These are phyloP conservation scores for Dipodomys merriami DNA, from an alignment of 2,113 vertebrate species.

Conservation along the genomic window DNA sequence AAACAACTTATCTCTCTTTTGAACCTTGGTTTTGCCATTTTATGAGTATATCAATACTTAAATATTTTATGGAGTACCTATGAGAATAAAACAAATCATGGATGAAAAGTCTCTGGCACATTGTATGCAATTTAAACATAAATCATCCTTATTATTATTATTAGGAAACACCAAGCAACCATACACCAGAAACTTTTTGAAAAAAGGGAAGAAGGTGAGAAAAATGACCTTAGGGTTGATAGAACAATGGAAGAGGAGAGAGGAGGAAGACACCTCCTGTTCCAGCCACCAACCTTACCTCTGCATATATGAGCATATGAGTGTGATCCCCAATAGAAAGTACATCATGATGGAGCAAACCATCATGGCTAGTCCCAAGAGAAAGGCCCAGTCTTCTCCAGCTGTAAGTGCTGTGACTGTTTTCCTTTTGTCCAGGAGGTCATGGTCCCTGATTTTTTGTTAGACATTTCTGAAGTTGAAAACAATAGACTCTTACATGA, in stretches of 20 bases:
- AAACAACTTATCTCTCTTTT: neutral
- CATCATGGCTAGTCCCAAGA: conserved; percentile 95
- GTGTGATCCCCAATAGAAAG: conserved; percentile 95
- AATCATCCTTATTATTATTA: neutral
- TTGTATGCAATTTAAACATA: neutral
- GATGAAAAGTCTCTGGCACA: neutral
- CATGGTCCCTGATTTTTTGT: conserved; percentile 94
- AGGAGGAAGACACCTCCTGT: neutral
- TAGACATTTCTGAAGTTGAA: conserved; percentile 94
- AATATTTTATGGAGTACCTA: neutral
- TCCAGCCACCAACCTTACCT: conserved; percentile 84
- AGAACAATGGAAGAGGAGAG: neutral
- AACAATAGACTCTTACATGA: conserved; percentile 85
- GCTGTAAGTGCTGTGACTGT: conserved; percentile 95
- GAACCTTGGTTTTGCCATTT: neutral
- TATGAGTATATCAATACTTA: neutral
- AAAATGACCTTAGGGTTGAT: neutral
- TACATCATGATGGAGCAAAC: conserved; percentile 94
- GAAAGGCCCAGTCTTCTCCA: conserved; percentile 95
- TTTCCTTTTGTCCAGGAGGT: conserved; percentile 96
- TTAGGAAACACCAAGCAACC: neutral
- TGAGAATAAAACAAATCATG: neutral
- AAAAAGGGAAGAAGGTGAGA: neutral
- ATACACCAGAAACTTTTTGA: neutral
- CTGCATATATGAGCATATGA: conserved; percentile 94